A percentile compares a stretch with the other conserved stretches of the same genome.
Evolutionary conservation across 2,888 invertebrate species (phyloP).

Genomic region (Hermaeophaga mercurialis): DNA sequence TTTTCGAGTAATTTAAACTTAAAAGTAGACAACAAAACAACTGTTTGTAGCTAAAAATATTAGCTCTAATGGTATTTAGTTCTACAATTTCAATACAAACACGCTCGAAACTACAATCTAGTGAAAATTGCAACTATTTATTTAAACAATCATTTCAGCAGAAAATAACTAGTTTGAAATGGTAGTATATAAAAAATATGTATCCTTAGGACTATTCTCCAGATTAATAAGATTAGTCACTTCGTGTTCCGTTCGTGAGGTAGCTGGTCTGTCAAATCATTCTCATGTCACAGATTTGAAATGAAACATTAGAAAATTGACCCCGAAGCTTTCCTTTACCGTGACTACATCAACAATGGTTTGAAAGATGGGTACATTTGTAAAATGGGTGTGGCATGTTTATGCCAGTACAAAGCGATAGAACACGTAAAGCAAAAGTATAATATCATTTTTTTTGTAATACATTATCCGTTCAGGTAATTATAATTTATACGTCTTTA

Average conservation of each 20-base stretch:
- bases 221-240: not conserved
- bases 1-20: too few species aligned
- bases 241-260: not conserved
- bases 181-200: too few species aligned
- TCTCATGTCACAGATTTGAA: not conserved
- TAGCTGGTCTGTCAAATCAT: not conserved
- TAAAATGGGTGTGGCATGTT: not conserved
- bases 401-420: not conserved
- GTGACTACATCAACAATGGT: not conserved
- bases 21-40: too few species aligned
- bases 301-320: not conserved
- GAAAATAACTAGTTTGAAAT: too few species aligned
- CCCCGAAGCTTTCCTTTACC: not conserved
- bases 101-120: too few species aligned
- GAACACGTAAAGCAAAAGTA: not conserved
- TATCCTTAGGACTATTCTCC: too few species aligned
- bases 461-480: not conserved
- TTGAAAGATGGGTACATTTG: not conserved
- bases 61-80: too few species aligned
- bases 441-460: not conserved
- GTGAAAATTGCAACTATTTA: too few species aligned
- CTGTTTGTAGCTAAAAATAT: too few species aligned
- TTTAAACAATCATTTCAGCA: too few species aligned
- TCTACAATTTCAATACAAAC: too few species aligned
- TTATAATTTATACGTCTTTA: conserved; percentile 4